A percentile compares a stretch with the other conserved stretches of the same genome.
Evolutionary conservation across 2,797 vertebrate genomes (phyloP).

Genomic region (Buphagus erythrorhynchus): DNA sequence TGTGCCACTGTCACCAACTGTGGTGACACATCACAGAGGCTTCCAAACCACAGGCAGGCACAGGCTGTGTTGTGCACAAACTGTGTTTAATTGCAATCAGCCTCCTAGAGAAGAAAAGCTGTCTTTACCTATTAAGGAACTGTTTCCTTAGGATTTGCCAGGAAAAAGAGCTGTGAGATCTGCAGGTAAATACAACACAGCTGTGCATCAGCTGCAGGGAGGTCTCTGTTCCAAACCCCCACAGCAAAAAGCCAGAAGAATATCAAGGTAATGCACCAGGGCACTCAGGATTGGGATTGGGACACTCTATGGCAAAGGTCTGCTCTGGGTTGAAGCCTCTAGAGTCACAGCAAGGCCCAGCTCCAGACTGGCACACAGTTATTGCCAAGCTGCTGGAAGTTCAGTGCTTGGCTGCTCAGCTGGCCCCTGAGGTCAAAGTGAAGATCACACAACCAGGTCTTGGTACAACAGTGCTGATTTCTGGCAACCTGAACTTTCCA

Average conservation of each 20-base stretch:
- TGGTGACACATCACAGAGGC: background rate
- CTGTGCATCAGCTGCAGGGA: background rate
- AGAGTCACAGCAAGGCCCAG: background rate
- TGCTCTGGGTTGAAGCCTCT: background rate
- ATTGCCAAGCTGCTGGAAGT: background rate
- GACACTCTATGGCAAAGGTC: fast-evolving
- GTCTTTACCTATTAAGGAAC: background rate
- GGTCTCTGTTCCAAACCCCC: background rate
- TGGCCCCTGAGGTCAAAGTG: background rate
- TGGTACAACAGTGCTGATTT: background rate
- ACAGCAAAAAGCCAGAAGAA: background rate
- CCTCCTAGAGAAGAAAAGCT: background rate
- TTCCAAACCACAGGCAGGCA: background rate
- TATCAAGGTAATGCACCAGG: background rate
- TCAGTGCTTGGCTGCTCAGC: background rate
- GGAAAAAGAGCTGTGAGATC: background rate
- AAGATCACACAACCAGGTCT: background rate
- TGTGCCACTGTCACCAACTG: background rate
- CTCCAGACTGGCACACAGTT: background rate
- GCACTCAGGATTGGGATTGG: background rate
- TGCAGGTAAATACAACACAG: background rate
- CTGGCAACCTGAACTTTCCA: background rate
- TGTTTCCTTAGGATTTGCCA: background rate
- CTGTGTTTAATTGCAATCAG: fast-evolving
- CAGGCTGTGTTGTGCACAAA: no score